These are phyloP conservation scores for Homarus gammarus DNA, from an alignment of 2,888 invertebrate species.

Conservation along the genomic window DNA sequence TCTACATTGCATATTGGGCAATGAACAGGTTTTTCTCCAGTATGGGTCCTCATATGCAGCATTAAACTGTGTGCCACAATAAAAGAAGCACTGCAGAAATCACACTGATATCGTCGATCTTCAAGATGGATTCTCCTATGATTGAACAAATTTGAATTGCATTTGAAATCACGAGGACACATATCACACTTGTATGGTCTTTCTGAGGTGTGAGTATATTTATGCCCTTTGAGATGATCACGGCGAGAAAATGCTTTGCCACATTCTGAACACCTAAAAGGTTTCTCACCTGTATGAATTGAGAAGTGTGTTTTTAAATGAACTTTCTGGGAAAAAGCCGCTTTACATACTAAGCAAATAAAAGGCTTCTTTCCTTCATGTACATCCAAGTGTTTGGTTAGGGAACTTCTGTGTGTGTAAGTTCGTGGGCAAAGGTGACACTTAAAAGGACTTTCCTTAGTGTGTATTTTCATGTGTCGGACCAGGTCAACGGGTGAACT, in stretches of 20 bases:
- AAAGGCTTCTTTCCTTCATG: constrained; percentile 31
- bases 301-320: constrained; percentile 31
- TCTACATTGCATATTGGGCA: constrained; percentile 15
- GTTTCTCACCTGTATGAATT: constrained; percentile 42
- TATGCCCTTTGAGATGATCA: constrained; percentile 25
- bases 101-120: constrained; percentile 16
- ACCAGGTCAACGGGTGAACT: constrained; percentile 11
- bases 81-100: constrained; percentile 31
- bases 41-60: constrained; percentile 36
- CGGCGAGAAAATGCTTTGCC: constrained; percentile 35
- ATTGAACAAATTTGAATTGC: constrained; percentile 7
- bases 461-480: constrained; percentile 18
- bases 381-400: constrained; percentile 29
- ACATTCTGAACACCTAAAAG: constrained; percentile 38
- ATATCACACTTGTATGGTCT: constrained; percentile 39
- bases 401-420: background rate
- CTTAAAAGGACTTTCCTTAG: constrained; percentile 12
- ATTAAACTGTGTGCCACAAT: constrained; percentile 28
- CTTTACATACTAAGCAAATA: constrained; percentile 20
- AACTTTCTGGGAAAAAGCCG: constrained; percentile 26
- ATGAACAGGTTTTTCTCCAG: constrained; percentile 48
- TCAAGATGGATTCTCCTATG: constrained; percentile 24
- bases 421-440: constrained; percentile 8
- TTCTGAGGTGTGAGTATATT: constrained; percentile 13
- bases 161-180: constrained; percentile 30